Evolutionary conservation across 2,888 invertebrate species (phyloP).

Genomic region (Ellobium chinense): DNA sequence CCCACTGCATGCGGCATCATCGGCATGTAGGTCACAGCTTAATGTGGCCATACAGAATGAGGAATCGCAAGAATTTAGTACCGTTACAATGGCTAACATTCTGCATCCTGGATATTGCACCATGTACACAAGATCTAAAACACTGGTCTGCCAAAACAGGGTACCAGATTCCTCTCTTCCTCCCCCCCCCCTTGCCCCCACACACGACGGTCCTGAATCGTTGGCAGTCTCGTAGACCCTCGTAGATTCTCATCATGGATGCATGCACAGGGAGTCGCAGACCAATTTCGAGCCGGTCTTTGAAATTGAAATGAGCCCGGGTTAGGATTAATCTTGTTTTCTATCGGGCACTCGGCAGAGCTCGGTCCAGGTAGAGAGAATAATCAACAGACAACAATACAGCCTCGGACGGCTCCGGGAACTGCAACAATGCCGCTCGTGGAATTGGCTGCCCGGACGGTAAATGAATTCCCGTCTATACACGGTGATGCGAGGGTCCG

Average conservation of each 20-base stretch:
- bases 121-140: too few species aligned
- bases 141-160: too few species aligned
- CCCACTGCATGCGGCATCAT: too few species aligned
- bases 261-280: constrained; percentile 39
- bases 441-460: constrained; percentile 37
- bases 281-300: constrained; percentile 40
- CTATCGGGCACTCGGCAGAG: constrained; percentile 33
- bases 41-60: too few species aligned
- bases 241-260: constrained; percentile 35
- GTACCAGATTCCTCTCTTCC: not conserved
- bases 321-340: constrained; percentile 36
- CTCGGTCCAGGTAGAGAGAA: constrained; percentile 31
- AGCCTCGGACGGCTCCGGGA: constrained; percentile 19
- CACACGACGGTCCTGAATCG: constrained; percentile 15
- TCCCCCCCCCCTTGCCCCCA: not conserved
- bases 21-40: too few species aligned
- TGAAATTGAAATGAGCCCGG: constrained; percentile 45
- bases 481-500: constrained; percentile 18
- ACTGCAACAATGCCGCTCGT: constrained; percentile 20
- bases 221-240: not conserved
- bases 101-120: too few species aligned
- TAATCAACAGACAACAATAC: constrained; percentile 39
- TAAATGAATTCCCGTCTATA: constrained; percentile 43
- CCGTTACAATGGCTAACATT: too few species aligned
- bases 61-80: too few species aligned